Percentiles rank a stretch among this genome's conserved stretches.
Evolutionary conservation across 2,113 vertebrate species (phyloP).

Genomic region (Chamaea fasciata): DNA sequence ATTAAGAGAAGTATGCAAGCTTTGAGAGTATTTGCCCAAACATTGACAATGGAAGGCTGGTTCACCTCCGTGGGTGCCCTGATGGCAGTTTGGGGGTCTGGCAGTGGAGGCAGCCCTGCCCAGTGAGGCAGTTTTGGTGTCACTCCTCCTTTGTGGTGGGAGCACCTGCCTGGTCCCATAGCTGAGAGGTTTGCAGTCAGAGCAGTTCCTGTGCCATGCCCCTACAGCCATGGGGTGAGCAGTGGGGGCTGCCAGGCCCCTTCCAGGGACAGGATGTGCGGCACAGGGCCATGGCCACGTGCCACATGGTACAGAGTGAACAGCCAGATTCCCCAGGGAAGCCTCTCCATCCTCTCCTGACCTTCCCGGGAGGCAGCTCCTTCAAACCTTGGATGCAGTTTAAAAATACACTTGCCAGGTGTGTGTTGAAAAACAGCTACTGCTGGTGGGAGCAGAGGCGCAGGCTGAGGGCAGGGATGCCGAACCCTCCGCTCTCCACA

Average conservation of each 20-base stretch:
- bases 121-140: background rate
- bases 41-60: background rate
- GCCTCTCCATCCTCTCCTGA: background rate
- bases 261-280: background rate
- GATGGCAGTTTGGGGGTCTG: background rate
- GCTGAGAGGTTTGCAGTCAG: background rate
- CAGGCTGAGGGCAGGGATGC: background rate
- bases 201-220: background rate
- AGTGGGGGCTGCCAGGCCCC: background rate
- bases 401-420: constrained; percentile 26
- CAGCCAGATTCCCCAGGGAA: constrained; percentile 52
- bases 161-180: background rate
- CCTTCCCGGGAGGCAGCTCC: constrained; percentile 40
- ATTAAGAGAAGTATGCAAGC: background rate
- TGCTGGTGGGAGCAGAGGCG: background rate
- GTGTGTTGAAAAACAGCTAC: constrained; percentile 9
- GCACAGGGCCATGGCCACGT: background rate
- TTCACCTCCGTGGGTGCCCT: accelerated
- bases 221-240: accelerated
- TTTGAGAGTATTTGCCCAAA: background rate
- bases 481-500: background rate
- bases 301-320: constrained; percentile 50
- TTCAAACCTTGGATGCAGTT: constrained; percentile 39
- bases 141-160: background rate
- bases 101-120: background rate